Base-by-base conservation (phyloP, 2,888 invertebrate genomes). In the Microchrysa polita region DNA sequence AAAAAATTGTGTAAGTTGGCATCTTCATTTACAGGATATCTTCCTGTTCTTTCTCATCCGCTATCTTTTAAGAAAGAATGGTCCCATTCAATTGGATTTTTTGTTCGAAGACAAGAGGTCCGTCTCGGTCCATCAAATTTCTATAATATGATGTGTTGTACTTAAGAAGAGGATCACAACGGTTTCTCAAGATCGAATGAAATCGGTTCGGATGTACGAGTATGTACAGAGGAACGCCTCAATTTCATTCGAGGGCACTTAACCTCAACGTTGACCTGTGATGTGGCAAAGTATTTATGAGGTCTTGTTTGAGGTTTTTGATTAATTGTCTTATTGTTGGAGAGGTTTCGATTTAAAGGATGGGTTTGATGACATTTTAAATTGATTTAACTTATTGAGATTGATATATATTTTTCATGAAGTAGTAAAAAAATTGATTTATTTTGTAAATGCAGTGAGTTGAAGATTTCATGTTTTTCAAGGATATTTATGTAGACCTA, bases 251-350 rank as follows among this genome's bases (percentile, higher is more conserved):
- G 57, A 22, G 57, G 18, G 57, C 57, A 57, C 57, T 57, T 57
- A 57, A 57, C 57, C 57, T 57, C 5, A 20, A 57, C 57, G 57
- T 57, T 20, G 22, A 2, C 57, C 22, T 57, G n/a, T 57, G 57
- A 57, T 57, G 57, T 18, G 57, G 22, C 18, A 20, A 57, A 57
- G 14, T 57, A 57, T 57, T 57, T 57, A 9, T 22, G 57, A 20
- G 57, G 22, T 57, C 57, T 57, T 20, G 57, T 57, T 57, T 57
- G 22, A 18, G 57, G 57, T 16, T 57, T n/a, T 57, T 57, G 57
- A 57, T 57, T 18, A 57, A 57, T 57, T 57, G 57, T 57, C 18
- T 34, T 7, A 20, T 20, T 57, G 57, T 57, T 57, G 57, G 5
- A 5, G 5, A 20, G 22, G 57, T 57, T 57, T 20, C 20, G 22